Percentiles rank a stretch among this genome's conserved stretches.
Conservation (phyloP, 2,797 vertebrate species). For the Mormyrus proboscirostris region DNA sequence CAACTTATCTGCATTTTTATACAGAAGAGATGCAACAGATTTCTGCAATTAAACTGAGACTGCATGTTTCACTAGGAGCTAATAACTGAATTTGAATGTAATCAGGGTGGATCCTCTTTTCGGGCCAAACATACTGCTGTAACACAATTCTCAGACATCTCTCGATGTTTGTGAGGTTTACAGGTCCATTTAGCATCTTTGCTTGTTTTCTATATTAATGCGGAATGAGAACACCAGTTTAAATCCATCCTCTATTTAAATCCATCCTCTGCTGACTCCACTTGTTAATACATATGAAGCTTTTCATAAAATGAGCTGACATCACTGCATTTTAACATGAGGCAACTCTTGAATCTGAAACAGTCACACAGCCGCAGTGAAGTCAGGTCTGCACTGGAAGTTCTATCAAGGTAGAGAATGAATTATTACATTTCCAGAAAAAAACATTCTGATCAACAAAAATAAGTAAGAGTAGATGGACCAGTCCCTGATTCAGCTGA, state of each 20-base stretch:
- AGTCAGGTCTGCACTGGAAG: background rate
- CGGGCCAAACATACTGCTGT: background rate
- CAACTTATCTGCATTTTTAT: slow-evolving; percentile 15
- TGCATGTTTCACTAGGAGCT: slow-evolving; percentile 1
- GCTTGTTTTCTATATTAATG: background rate
- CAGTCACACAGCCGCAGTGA: background rate
- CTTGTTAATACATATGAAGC: background rate
- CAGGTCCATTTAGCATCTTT: background rate
- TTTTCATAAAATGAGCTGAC: background rate
- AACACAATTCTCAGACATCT: background rate
- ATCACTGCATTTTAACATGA: background rate
- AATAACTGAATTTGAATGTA: slow-evolving; percentile 10
- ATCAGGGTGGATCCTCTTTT: background rate
- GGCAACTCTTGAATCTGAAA: background rate
- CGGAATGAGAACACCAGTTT: background rate
- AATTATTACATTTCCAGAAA: background rate
- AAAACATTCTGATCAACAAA: background rate
- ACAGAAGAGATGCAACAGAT: slow-evolving; percentile 9
- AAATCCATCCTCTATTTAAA: background rate
- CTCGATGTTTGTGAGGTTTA: background rate
- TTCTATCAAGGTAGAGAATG: background rate
- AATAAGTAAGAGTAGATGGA: background rate
- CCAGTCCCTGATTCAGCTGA: background rate
- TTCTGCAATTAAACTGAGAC: background rate
- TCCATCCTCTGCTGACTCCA: background rate